Percentiles rank a stretch among this genome's conserved stretches.
Conservation (phyloP, 2,888 invertebrate genomes). For the Trissolcus brochymenae region DNA sequence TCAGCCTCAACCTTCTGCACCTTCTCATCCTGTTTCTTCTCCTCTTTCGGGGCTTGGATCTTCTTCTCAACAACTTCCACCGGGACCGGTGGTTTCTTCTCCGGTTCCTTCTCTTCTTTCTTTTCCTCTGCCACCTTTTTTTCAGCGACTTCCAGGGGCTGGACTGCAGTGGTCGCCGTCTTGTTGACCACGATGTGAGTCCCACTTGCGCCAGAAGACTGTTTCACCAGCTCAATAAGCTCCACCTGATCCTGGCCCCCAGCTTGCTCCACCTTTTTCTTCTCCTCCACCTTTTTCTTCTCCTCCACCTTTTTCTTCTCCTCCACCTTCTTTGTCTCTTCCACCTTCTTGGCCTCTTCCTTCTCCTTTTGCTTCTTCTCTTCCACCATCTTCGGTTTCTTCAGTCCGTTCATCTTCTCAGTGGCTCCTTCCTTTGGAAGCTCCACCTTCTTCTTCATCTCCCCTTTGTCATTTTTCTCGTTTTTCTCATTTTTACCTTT, state of each 20-base stretch:
- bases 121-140: conserved; percentile 7
- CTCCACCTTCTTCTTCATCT: conserved; percentile 33
- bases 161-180: conserved; percentile 72
- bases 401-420: conserved; percentile 27
- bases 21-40: conserved; percentile 12
- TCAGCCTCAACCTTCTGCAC: conserved; percentile 9
- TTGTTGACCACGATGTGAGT: conserved; percentile 71
- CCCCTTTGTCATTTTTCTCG: conserved; percentile 34
- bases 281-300: conserved; percentile 5
- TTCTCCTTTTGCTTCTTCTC: conserved; percentile 32
- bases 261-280: conserved; percentile 6
- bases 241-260: conserved; percentile 56
- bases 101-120: conserved; percentile 3
- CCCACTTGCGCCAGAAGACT: conserved; percentile 67
- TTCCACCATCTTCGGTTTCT: conserved; percentile 28
- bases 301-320: conserved; percentile 24
- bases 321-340: conserved; percentile 8
- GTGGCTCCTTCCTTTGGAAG: conserved; percentile 14
- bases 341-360: conserved; percentile 29
- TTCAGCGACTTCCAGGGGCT: conserved; percentile 62
- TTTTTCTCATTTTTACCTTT: conserved; percentile 33
- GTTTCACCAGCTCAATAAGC: conserved; percentile 67
- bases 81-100: neutral
- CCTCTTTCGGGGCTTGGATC: neutral
- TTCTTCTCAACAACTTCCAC: neutral